Conservation (phyloP, 1,140 invertebrate genomes). For the Panagrolaimus sp. region DNA sequence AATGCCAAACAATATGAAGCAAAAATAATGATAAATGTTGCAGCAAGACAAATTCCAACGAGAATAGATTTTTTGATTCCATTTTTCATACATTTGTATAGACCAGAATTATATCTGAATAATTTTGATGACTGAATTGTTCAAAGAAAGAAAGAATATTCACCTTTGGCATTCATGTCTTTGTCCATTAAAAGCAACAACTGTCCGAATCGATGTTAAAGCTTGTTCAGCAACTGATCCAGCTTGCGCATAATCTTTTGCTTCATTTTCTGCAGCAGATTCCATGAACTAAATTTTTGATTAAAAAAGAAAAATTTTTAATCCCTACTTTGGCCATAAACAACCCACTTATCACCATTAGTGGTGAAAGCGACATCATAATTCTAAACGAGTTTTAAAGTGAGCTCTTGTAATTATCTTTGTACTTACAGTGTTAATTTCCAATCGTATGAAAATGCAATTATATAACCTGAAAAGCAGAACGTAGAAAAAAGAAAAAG, state of each 20-base stretch:
- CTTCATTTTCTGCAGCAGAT: slow-evolving; percentile 66
- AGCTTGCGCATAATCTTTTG: slow-evolving; percentile 71
- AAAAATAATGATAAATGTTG: slow-evolving; percentile 28
- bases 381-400: no score
- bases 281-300: slow-evolving; percentile 27
- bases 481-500: no score
- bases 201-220: slow-evolving; percentile 70
- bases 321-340: slow-evolving; percentile 36
- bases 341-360: slow-evolving; percentile 31
- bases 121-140: no score
- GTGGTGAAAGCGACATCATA: slow-evolving; percentile 32
- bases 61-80: slow-evolving; percentile 26
- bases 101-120: slow-evolving; percentile 17
- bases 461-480: no score
- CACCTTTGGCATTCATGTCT: slow-evolving; percentile 56
- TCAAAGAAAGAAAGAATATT: no score
- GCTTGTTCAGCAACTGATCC: slow-evolving; percentile 74
- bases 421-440: slow-evolving; percentile 39
- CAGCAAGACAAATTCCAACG: slow-evolving; percentile 31
- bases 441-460: slow-evolving; percentile 52
- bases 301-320: no score
- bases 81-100: slow-evolving; percentile 14
- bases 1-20: slow-evolving; percentile 30
- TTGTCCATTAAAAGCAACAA: slow-evolving; percentile 75
- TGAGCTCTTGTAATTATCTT: no score